A percentile compares a stretch with the other conserved stretches of the same genome.
These are phyloP conservation scores for Antechinus flavipes DNA, from an alignment of 2,113 vertebrate genomes.

Conservation along the genomic window DNA sequence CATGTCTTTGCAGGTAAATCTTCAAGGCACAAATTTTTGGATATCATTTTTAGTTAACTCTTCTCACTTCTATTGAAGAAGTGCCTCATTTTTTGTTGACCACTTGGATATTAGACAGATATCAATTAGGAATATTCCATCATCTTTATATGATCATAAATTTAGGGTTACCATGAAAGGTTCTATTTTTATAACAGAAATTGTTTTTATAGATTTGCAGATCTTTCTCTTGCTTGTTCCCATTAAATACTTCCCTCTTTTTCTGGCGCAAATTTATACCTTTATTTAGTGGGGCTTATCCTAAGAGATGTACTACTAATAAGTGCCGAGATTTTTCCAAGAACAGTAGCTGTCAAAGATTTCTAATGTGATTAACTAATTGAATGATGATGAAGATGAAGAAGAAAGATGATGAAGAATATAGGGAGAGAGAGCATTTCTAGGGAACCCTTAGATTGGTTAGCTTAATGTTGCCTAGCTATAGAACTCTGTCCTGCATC, in stretches of 20 bases:
- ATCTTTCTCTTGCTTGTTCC: background rate
- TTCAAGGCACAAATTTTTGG: background rate
- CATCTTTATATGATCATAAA: background rate
- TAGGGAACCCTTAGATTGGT: background rate
- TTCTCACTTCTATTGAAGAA: background rate
- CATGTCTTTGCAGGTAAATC: background rate
- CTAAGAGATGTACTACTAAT: background rate
- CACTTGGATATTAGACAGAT: background rate
- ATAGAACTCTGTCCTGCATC: background rate
- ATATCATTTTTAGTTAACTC: background rate
- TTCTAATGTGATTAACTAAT: background rate
- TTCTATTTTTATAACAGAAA: background rate
- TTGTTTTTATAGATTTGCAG: background rate
- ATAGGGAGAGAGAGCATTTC: background rate
- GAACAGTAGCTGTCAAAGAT: background rate
- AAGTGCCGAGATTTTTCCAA: background rate
- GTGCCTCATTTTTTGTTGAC: background rate
- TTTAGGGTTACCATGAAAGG: background rate
- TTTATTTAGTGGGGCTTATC: background rate
- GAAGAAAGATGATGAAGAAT: background rate
- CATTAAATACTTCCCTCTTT: background rate
- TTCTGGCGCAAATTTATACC: background rate
- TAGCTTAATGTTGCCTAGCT: background rate
- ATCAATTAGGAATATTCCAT: background rate
- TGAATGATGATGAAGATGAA: too few relatives aligned